Percentiles rank a stretch among this genome's conserved stretches.
Evolutionary conservation across 2,113 vertebrate genomes (phyloP).

Genomic region (Hiodon tergisus): DNA sequence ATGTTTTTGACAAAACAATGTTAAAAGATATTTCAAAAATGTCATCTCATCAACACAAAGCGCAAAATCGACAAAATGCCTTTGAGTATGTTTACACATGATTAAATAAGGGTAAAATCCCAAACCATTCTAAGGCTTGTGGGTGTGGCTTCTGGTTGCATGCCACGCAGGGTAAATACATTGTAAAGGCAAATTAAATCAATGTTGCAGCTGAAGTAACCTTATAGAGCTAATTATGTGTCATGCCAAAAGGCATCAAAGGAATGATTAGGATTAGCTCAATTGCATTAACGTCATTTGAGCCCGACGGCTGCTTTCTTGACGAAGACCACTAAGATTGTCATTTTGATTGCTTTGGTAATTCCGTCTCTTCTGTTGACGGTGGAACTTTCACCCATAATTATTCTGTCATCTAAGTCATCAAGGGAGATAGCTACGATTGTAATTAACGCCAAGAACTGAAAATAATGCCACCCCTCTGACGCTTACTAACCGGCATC

Average conservation of each 20-base stretch:
- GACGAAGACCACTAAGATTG: neutral
- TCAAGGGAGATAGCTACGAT: constrained; percentile 10
- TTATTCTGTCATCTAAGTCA: constrained; percentile 9
- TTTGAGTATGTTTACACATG: too few species aligned
- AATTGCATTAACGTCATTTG: neutral
- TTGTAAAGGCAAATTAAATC: neutral
- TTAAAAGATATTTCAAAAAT: too few species aligned
- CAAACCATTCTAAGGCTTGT: too few species aligned
- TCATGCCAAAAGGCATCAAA: neutral
- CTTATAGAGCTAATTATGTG: neutral
- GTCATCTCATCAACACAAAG: too few species aligned
- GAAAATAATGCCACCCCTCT: constrained; percentile 24
- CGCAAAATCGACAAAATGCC: too few species aligned
- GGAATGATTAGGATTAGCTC: neutral
- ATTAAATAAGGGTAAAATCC: too few species aligned
- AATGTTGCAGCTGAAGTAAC: neutral
- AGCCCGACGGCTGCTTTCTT: neutral
- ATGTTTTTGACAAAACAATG: too few species aligned
- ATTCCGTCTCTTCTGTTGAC: neutral
- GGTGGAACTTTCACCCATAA: neutral
- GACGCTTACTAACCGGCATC: constrained; percentile 31
- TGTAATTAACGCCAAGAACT: constrained; percentile 19
- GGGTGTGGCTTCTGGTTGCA: too few species aligned
- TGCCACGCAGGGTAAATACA: neutral
- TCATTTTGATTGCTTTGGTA: neutral